A percentile compares a stretch with the other conserved stretches of the same genome.
Evolutionary conservation across 2,888 invertebrate genomes (phyloP).

Genomic region (Oligia strigilis): DNA sequence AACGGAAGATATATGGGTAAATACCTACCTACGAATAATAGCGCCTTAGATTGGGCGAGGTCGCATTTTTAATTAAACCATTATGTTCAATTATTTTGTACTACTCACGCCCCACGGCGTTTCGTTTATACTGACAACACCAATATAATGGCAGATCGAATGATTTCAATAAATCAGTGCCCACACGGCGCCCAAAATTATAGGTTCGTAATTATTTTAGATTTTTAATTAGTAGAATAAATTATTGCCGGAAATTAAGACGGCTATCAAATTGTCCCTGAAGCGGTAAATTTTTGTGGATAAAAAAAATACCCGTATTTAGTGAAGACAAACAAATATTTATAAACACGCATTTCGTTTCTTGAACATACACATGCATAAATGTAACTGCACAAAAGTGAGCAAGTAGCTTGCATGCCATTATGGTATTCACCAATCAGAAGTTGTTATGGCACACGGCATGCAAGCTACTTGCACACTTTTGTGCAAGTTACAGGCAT

Average conservation of each 20-base stretch:
- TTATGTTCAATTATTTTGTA: constrained; percentile 71
- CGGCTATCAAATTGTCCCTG: constrained; percentile 16
- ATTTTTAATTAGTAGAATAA: constrained; percentile 34
- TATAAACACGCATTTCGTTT: neutral
- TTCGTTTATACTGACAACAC: constrained; percentile 41
- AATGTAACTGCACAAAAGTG: neutral
- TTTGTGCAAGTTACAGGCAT: neutral
- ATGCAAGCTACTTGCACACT: neutral
- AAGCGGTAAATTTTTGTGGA: constrained; percentile 9
- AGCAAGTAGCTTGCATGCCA: too few relatives aligned
- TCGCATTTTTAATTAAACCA: constrained; percentile 75
- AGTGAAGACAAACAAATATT: constrained; percentile 14
- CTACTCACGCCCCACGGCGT: constrained; percentile 64
- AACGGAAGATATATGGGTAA: constrained; percentile 74
- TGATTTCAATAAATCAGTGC: constrained; percentile 41
- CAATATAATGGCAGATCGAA: constrained; percentile 34
- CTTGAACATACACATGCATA: neutral
- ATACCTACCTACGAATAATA: constrained; percentile 67
- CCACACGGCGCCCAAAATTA: constrained; percentile 54
- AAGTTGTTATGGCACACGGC: neutral
- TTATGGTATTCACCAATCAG: too few relatives aligned
- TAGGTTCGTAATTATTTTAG: constrained; percentile 37
- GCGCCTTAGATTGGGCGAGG: constrained; percentile 72
- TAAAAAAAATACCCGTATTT: constrained; percentile 8
- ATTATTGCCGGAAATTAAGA: constrained; percentile 42